phyloP scores from a whole-genome alignment of 1,140 invertebrate species.

The Brachionus sp. region DNA sequence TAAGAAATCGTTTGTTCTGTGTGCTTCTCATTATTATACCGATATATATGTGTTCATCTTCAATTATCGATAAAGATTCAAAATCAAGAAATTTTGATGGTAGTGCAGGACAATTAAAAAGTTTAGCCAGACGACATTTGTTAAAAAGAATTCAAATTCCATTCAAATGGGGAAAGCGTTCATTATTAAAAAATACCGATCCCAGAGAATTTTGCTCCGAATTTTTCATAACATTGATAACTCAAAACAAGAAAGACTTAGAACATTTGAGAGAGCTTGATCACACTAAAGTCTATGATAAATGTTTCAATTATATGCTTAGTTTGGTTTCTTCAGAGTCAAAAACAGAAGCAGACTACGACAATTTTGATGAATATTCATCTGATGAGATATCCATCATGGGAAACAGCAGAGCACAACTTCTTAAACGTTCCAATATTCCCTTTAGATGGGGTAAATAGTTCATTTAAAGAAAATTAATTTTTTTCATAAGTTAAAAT shows the following conservation, averaged over 20 bases:
- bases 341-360: background rate
- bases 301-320: conserved; percentile 6
- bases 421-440: background rate
- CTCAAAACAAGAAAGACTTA: background rate
- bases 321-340: background rate
- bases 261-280: background rate
- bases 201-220: background rate
- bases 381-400: background rate
- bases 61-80: background rate
- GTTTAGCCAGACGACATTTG: background rate
- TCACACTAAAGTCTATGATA: background rate
- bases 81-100: background rate
- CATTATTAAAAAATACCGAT: background rate
- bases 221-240: background rate
- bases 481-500: background rate
- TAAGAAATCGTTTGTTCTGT: background rate
- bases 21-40: background rate
- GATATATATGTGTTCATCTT: background rate
- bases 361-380: background rate
- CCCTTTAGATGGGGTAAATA: conserved; percentile 15
- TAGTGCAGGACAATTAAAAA: background rate
- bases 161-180: conserved; percentile 27
- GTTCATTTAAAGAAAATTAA: background rate
- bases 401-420: background rate
- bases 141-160: conserved; percentile 12